Percentiles rank a stretch among this genome's conserved stretches.
These are phyloP conservation scores for Desmodus rotundus DNA, from an alignment of 2,113 vertebrate genomes.

Conservation along the genomic window DNA sequence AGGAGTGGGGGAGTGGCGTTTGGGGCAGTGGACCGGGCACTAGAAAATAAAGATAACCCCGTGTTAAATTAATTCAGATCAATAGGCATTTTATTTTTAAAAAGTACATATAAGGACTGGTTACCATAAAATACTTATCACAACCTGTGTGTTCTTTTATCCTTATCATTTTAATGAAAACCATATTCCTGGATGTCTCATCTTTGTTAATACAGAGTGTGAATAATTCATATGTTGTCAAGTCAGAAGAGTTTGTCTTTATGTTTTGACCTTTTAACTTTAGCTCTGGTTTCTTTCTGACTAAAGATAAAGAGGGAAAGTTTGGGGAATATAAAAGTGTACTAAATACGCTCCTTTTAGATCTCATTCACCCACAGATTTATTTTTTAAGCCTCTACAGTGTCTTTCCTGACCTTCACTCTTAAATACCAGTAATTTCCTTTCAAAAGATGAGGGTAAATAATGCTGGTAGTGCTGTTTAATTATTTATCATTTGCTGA, in stretches of 20 bases:
- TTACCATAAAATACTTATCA: neutral
- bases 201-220: neutral
- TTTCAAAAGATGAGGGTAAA: rapidly evolving
- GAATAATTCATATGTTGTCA: neutral
- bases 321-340: neutral
- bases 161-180: neutral
- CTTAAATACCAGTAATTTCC: neutral
- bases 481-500: no score
- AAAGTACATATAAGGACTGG: neutral
- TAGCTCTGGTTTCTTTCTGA: neutral
- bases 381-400: no score
- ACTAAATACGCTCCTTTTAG: neutral
- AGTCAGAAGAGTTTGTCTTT: neutral
- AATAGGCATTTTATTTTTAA: neutral
- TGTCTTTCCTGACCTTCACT: neutral
- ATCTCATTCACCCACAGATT: neutral
- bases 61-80: neutral
- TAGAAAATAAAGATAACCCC: neutral
- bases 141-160: neutral
- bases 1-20: neutral
- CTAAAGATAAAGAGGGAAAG: neutral
- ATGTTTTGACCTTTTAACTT: neutral
- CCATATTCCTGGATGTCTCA: neutral
- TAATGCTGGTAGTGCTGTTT: rapidly evolving
- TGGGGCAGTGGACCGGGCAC: neutral